phyloP scores from a whole-genome alignment of 1,140 invertebrate genomes.

The Heterodera carotae region DNA sequence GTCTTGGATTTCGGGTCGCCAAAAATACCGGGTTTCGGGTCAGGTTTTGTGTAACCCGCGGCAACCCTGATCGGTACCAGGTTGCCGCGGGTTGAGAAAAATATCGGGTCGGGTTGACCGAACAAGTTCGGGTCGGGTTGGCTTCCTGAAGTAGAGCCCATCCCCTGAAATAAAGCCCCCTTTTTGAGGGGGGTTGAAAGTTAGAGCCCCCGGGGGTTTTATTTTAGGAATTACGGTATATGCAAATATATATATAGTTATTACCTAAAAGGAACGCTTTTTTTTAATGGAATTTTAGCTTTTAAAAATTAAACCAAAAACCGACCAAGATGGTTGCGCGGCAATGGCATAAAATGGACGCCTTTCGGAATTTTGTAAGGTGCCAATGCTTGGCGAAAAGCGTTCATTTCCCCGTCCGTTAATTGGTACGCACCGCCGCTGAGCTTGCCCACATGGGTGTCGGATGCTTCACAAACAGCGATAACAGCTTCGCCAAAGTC shows the following conservation, averaged over 20 bases:
- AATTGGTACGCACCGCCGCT: slow-evolving; percentile 7
- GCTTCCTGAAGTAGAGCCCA: slow-evolving; percentile 34
- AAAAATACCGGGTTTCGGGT: too few relatives aligned
- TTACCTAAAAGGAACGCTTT: not conserved
- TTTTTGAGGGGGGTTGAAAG: too few relatives aligned
- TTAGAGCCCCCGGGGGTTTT: too few relatives aligned
- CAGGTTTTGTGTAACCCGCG: too few relatives aligned
- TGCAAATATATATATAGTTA: too few relatives aligned
- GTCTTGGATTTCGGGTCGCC: too few relatives aligned
- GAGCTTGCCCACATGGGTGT: not conserved
- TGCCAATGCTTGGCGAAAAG: slow-evolving; percentile 47
- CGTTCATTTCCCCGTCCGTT: slow-evolving; percentile 32
- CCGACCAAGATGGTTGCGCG: slow-evolving; percentile 27
- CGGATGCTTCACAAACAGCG: slow-evolving; percentile 50
- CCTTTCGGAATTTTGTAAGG: slow-evolving; percentile 58
- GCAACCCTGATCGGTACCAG: too few relatives aligned
- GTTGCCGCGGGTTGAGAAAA: too few relatives aligned
- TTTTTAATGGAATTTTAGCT: not conserved
- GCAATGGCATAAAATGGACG: slow-evolving; percentile 49
- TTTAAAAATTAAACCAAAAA: too few relatives aligned
- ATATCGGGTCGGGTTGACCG: too few relatives aligned
- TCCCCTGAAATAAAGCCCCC: too few relatives aligned
- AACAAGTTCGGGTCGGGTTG: slow-evolving; percentile 37
- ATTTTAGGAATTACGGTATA: too few relatives aligned
- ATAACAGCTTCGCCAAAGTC: slow-evolving; percentile 65